Base-by-base conservation (phyloP, 2,888 invertebrate genomes). In the Chironomus tentans region DNA sequence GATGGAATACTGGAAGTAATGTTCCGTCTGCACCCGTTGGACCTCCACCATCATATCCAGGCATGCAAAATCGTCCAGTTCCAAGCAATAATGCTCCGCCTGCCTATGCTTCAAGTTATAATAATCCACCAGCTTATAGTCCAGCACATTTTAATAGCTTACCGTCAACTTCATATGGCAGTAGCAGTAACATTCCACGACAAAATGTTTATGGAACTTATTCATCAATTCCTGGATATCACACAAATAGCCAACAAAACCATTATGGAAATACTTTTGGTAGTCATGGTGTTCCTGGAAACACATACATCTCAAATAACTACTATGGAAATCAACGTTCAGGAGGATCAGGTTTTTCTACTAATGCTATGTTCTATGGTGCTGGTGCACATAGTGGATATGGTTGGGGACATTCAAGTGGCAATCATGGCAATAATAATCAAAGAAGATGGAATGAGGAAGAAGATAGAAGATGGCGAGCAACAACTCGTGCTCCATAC, bases 21-120 rank as follows among this genome's bases (percentile, higher is more conserved):
- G 15, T 1, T 21, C 68, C 56, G 2, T 72, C 72, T 48, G 28
- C 21, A 61, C 61, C 76, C 12, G 70, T 10, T 15, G 70, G 76
- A 4, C 47, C 76, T n/a, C 76, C 76, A 12, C 76, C 76, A 13
- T 12, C 72, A n/a, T 76, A 76, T 61, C 76, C 76, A 10, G 76
- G 76, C 2, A n/a, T 72, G 18, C 62, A 28, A 4, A 68, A 68
- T 22, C 21, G 46, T 24, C 68, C 76, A 21, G 56, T 38, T 48
- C 15, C 72, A 21, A 61, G 13, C 24, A 6, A 7, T 18, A 56
- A 56, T 56, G 5, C 13, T 5, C 76, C 71, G 12, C 76, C 76
- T 10, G 68, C 72, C 5, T 76, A 73, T 73, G 62, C 73, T 0
- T 62, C 24, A 38, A 73, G 73, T 6, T 38, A 62, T 15, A 10